Percentiles rank a stretch among this genome's conserved stretches.
phyloP scores from a whole-genome alignment of 2,113 vertebrate genomes.

The Lampris incognitus region DNA sequence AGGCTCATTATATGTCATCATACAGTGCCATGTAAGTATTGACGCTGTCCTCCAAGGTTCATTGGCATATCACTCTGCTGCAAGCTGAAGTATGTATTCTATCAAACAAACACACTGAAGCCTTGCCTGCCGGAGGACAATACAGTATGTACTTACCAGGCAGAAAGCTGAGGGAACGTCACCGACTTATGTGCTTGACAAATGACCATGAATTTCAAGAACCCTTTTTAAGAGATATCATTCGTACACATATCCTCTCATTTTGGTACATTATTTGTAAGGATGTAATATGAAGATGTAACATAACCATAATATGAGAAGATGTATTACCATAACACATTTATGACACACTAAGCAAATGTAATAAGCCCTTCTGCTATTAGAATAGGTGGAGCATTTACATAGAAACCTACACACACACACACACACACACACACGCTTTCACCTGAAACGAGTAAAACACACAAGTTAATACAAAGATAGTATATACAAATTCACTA shows the following conservation, averaged over 20 bases:
- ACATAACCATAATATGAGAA: no score
- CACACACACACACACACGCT: no score
- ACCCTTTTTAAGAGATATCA: conserved; percentile 7
- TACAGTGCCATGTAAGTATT: conserved; percentile 11
- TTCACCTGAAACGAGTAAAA: no score
- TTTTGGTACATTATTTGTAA: no score
- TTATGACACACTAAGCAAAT: no score
- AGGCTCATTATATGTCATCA: conserved; percentile 30
- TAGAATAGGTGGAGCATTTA: neutral
- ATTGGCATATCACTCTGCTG: conserved; percentile 39
- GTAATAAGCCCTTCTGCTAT: neutral
- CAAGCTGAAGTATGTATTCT: conserved; percentile 36
- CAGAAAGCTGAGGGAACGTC: conserved; percentile 7
- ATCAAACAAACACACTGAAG: conserved; percentile 30
- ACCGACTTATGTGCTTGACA: neutral
- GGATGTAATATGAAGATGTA: no score
- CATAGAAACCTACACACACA: no score
- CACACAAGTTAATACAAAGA: no score
- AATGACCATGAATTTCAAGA: neutral
- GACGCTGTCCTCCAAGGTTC: conserved; percentile 39
- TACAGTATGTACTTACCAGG: conserved; percentile 1
- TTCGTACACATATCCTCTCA: no score
- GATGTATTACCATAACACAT: no score
- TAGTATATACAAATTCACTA: no score
- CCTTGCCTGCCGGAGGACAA: conserved; percentile 13